Evolutionary conservation across 2,888 invertebrate genomes (phyloP).

Genomic region (Apomyelois bistriatella): DNA sequence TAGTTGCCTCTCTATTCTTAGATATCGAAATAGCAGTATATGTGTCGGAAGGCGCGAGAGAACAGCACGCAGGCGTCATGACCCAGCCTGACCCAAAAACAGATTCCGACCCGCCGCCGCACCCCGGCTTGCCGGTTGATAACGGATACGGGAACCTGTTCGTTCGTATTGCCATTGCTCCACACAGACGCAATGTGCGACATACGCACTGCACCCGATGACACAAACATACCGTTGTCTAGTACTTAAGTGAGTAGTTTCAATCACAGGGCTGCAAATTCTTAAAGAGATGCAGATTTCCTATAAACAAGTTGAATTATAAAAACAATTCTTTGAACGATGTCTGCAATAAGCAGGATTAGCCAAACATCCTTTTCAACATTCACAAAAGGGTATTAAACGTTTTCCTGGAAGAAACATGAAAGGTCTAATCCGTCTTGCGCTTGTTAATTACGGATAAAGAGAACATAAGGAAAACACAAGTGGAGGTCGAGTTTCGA

Average conservation of each 20-base stretch:
- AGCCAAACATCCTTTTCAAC: not conserved
- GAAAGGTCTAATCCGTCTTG: not conserved
- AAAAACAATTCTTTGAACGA: not conserved
- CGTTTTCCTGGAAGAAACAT: not conserved
- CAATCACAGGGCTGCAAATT: too few relatives aligned
- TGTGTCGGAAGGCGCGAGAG: conserved; percentile 51
- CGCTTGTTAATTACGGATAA: conserved; percentile 13
- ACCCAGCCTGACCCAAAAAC: conserved; percentile 77
- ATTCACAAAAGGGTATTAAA: not conserved
- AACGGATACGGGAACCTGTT: conserved; percentile 71
- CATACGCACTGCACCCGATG: conserved; percentile 33
- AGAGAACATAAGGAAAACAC: conserved; percentile 47
- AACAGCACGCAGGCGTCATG: conserved; percentile 72
- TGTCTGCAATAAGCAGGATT: not conserved
- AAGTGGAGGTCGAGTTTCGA: conserved; percentile 72
- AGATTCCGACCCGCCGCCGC: conserved; percentile 60
- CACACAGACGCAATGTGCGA: conserved; percentile 38
- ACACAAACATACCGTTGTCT: conserved; percentile 47
- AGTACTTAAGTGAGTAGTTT: conserved; percentile 13
- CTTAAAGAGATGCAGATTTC: not conserved
- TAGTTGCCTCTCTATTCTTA: conserved; percentile 67
- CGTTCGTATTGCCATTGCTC: conserved; percentile 20
- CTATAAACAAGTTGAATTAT: not conserved
- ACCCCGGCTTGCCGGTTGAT: conserved; percentile 61
- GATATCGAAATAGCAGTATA: conserved; percentile 62